Base-by-base conservation (phyloP, 2,888 invertebrate genomes). In the Serrognathus titanus region DNA sequence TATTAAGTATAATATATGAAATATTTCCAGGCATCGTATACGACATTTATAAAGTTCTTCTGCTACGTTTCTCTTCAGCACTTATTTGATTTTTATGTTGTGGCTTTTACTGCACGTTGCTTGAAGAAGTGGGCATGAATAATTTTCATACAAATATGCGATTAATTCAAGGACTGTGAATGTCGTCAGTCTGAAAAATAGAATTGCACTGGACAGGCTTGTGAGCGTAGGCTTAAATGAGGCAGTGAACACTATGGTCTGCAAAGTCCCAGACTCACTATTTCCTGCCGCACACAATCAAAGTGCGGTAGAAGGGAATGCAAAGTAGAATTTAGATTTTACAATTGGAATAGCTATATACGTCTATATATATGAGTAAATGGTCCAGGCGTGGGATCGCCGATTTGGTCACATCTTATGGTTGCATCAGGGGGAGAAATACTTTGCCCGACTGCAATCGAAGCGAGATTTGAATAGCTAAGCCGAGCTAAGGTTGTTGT, bases 401-500 rank as follows among this genome's bases (percentile, higher is more conserved):
- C 58, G 55, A 58, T 59, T 57, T 60, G 60, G 60, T 57, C 55
- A 53, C 55, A 51, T 57, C 61, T 59, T 55, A 58, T 46, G 58
- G 57, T 58, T 61, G 64, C 63, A 67, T 61, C 66, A 67, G 62
- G 67, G 62, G 68, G 68, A 71, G 65, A 69, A 75, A 71, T 70
- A 71, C 69, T 68, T 70, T 73, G 77, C 70, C 66, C 75, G 69
- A 71, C 75, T 75, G 75, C 73, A 76, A 76, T 77, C 75, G 76
- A 77, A 77, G 76, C 76, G 76, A 75, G 76, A 77, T 77, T 77
- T 77, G 77, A 77, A 77, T 77, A 77, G 76, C 77, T 76, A 77
- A 77, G 76, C 75, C 75, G 70, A 71, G 75, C 75, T 75, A 75
- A 76, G 77, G 75, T 75, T 76, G 76, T 76, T 75, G 74, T 74